Evolutionary conservation across 2,888 invertebrate species (phyloP), one percentile per base, ranked within the genome.

Genomic region (Epicampocera succincta): DNA sequence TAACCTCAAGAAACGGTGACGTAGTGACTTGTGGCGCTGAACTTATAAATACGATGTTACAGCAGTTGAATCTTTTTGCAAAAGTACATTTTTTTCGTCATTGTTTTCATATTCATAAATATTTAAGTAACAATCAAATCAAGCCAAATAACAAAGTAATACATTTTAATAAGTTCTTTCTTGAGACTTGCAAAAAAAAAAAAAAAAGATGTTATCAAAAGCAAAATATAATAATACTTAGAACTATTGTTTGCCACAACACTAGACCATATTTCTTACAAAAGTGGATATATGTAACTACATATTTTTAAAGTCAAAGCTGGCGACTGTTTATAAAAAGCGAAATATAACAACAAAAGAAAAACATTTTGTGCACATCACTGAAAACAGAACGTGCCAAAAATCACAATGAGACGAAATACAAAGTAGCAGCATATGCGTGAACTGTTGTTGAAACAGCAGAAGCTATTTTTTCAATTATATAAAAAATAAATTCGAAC

Each of bases 281-380:
- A 44, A 13, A 15, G 25, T 33, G n/a, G n/a, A n/a, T n/a, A n/a
- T n/a, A n/a, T n/a, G 29, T 40, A 66, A 42, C 33, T 8, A 8
- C 11, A 17, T 15, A 13, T 19, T 50, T 42, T 15, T 17, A 25
- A 40, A 38, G 17, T 8, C 42, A 21, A 15, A 40, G 40, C 33
- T 52, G 21, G 29, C 42, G 56, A 54, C 44, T 44, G 69, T 68
- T 50, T 63, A 52, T 38, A 42, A 19, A 65, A 80, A n/a, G n/a
- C n/a, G n/a, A n/a, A n/a, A n/a, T n/a, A n/a, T n/a, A n/a, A n/a
- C n/a, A n/a, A n/a, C n/a, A 29, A 6, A 4, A 29, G 29, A 29
- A 33, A 33, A 9, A 60, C 50, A 69, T 69, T 80, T 75, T 75
- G 58, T 80, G 33, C 66, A 61, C 66, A 72, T 76, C 76, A 76